These are phyloP conservation scores for Hycleus phaleratus DNA, from an alignment of 1,140 invertebrate species.

Conservation along the genomic window DNA sequence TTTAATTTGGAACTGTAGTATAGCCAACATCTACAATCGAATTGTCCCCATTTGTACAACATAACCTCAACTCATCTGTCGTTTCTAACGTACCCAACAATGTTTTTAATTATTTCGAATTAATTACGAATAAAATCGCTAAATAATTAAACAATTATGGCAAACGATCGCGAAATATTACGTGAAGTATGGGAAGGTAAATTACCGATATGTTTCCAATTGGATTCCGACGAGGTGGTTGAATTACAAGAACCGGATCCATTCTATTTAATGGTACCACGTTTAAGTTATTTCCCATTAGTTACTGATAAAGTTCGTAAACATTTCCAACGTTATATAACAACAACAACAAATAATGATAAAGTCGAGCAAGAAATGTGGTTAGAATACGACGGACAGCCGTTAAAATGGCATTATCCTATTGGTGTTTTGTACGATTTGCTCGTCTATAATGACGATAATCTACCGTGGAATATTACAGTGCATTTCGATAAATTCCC, in stretches of 20 bases:
- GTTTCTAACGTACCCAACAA: background rate
- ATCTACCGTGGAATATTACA: conserved; percentile 86
- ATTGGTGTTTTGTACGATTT: conserved; percentile 93
- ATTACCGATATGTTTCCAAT: conserved; percentile 82
- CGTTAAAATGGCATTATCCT: conserved; percentile 94
- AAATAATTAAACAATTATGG: conserved; percentile 51
- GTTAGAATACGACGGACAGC: conserved; percentile 88
- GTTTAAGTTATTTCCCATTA: conserved; percentile 91
- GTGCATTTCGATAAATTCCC: conserved; percentile 94
- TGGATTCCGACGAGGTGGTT: conserved; percentile 80
- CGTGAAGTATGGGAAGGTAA: conserved; percentile 93
- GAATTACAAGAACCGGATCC: conserved; percentile 83
- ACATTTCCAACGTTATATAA: conserved; percentile 70
- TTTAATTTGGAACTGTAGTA: no score
- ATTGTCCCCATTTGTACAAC: background rate
- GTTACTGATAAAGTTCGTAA: conserved; percentile 86
- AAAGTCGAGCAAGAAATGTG: conserved; percentile 76
- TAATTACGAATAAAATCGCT: background rate
- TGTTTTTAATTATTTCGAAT: background rate
- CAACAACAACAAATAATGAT: conserved; percentile 56
- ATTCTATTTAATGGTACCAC: conserved; percentile 90
- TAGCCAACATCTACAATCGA: background rate
- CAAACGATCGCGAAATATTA: conserved; percentile 85
- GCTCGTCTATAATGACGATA: conserved; percentile 55
- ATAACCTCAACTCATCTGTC: background rate